Evolutionary conservation across 2,888 invertebrate species (phyloP).

Genomic region (Helobdella robusta): DNA sequence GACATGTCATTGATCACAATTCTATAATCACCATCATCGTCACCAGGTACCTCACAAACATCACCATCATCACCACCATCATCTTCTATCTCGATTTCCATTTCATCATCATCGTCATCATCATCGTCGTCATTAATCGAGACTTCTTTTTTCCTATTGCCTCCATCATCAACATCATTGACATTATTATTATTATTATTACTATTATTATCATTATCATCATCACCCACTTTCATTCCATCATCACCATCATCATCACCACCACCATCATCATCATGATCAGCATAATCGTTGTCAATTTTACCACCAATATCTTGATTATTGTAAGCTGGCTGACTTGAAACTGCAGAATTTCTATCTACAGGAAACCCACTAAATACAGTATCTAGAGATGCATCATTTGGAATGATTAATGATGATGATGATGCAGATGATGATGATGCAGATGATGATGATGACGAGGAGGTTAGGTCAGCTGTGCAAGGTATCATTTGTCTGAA

Average conservation of each 20-base stretch:
- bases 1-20: not conserved
- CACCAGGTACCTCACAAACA: not conserved
- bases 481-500: too few relatives aligned
- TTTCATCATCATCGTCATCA: not conserved
- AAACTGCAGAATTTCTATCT: too few relatives aligned
- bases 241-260: slow-evolving; percentile 2
- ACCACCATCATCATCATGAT: not conserved
- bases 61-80: not conserved
- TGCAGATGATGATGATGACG: too few relatives aligned
- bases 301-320: not conserved
- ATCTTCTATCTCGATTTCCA: not conserved
- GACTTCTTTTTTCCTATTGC: too few relatives aligned
- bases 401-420: too few relatives aligned
- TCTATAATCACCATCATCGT: not conserved
- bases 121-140: too few relatives aligned
- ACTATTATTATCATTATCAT: slow-evolving; percentile 5
- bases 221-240: not conserved
- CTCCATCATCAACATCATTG: not conserved
- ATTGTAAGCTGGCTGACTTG: too few relatives aligned
- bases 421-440: too few relatives aligned
- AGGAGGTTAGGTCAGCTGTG: too few relatives aligned
- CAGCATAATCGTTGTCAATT: not conserved
- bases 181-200: not conserved
- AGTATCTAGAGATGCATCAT: too few relatives aligned
- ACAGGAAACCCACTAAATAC: too few relatives aligned